Conservation (phyloP, 1,140 invertebrate genomes). For the Drosophila ananassae region DNA sequence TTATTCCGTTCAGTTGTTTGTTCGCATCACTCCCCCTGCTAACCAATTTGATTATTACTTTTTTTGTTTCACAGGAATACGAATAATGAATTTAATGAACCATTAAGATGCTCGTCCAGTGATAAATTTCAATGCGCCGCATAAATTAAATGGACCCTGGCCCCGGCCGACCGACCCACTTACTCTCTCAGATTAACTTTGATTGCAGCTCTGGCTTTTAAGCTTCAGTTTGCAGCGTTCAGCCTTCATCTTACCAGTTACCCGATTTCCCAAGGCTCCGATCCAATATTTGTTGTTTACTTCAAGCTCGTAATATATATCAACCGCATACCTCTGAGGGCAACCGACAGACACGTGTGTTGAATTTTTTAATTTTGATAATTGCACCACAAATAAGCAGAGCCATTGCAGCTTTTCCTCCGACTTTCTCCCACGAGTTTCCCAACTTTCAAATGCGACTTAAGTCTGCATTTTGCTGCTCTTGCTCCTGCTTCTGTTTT, state of each 20-base stretch:
- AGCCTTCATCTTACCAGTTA: neutral
- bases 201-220: slow-evolving; percentile 41
- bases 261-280: neutral
- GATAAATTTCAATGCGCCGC: slow-evolving; percentile 74
- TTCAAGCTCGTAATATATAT: slow-evolving; percentile 5
- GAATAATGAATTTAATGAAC: slow-evolving; percentile 82
- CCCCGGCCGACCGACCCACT: slow-evolving; percentile 7
- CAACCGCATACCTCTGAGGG: slow-evolving; percentile 4
- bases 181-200: slow-evolving; percentile 20
- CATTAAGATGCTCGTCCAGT: slow-evolving; percentile 78
- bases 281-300: slow-evolving; percentile 41
- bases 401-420: slow-evolving; percentile 32
- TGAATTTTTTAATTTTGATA: slow-evolving; percentile 69
- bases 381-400: slow-evolving; percentile 73
- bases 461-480: slow-evolving; percentile 58
- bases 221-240: neutral
- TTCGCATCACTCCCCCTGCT: slow-evolving; percentile 5
- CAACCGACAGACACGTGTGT: slow-evolving; percentile 19
- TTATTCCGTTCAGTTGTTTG: slow-evolving; percentile 64
- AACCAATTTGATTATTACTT: slow-evolving; percentile 46
- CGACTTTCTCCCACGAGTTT: slow-evolving; percentile 43
- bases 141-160: slow-evolving; percentile 71
- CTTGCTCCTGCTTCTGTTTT: slow-evolving; percentile 2
- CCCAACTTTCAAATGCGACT: slow-evolving; percentile 71
- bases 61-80: slow-evolving; percentile 53